Evolutionary conservation across 2,888 invertebrate species (phyloP), one percentile per base, ranked within the genome.

Genomic region (Xanthia togata): DNA sequence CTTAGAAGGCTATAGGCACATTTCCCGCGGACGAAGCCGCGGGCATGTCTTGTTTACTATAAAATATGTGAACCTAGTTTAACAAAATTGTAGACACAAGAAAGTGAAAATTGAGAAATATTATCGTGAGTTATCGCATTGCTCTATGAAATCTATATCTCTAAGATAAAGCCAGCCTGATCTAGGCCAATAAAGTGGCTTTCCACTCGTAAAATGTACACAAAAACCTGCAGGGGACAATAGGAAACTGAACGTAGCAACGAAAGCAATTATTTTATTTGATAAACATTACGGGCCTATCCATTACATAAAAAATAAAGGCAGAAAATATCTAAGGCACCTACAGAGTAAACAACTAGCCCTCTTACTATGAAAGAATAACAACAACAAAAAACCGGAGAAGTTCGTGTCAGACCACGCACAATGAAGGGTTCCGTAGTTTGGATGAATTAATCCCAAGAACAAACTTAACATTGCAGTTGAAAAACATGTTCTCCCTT

Each of bases 101-200:
- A 76, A 79, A 83, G 83, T 57, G 84, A 81, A 83, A 81, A 77
- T 83, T 77, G 71, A 63, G 84, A 73, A 79, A 67, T 75, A 76
- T 35, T 63, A 59, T 35, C 59, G 79, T 81, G 69, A 81, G 73
- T 78, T 77, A 83, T 84, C 71, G 68, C 20, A 71, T 69, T 23
- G 77, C 47, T 55, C 68, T 70, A 81, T 59, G 77, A 62, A 65
- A 81, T 77, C 73, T 77, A 76, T 84, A 81, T 84, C 68, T 74
- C 26, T 50, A 35, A 83, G 83, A 74, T 84, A 84, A 77, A 74
- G 70, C 73, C 12, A 38, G 65, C 23, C 60, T 59, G 64, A 73
- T 81, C 57, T 71, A 69, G 81, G 64, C 6, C 73, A 77, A 79
- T 62, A 65, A 82, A 82, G 60, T 80, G 75, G 64, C 47, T 76